Evolutionary conservation across 2,797 vertebrate genomes (phyloP), one percentile per base, ranked within the genome.

Genomic region (Myotis vivesi): DNA sequence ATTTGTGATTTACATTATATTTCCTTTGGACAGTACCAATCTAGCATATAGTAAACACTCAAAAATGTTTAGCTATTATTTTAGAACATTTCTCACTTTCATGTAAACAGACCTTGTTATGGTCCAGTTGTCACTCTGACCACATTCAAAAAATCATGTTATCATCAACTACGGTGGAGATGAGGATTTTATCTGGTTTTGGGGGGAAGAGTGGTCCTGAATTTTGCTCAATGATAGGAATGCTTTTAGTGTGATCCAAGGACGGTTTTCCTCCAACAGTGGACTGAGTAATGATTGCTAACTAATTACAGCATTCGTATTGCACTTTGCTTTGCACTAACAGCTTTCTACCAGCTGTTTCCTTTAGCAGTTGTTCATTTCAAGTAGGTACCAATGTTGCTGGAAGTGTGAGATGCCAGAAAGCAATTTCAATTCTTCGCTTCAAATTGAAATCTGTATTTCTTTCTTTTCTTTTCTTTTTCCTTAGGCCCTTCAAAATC

Each of bases 311-410:
- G 95, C 71, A 36, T 81, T 86, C 96, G 93, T 91, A 96, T 49
- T 96, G 88, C 94, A 96, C 97, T 97, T 84, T 92, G 93, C 96
- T 97, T 96, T 97, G 94, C 95, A 75, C 80, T 92, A 96, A 97
- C 95, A 96, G 97, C 94, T 95, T 96, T 95, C 91, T 77, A 85
- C 97, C 97, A 97, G 97, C 97, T 97, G 97, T 97, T 97, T 97
- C 76, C 91, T 94, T 95, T 96, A 94, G 86, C 96, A 97, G 94
- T 97, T 97, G 96, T 97, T 97, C 97, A 95, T 97, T 97, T 97
- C 96, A 96, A 97, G 97, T 92, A 97, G 97, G 96, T 97, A 97
- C 91, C 97, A 88, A 85, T 82, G 91, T 83, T 93, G 94, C 85
- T 96, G 93, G 46, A 91, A 96, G 94, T 95, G 85, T 88, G 66